Base-by-base conservation (phyloP, 1,140 invertebrate species). In the Pseudomyrmex flavicornis region DNA sequence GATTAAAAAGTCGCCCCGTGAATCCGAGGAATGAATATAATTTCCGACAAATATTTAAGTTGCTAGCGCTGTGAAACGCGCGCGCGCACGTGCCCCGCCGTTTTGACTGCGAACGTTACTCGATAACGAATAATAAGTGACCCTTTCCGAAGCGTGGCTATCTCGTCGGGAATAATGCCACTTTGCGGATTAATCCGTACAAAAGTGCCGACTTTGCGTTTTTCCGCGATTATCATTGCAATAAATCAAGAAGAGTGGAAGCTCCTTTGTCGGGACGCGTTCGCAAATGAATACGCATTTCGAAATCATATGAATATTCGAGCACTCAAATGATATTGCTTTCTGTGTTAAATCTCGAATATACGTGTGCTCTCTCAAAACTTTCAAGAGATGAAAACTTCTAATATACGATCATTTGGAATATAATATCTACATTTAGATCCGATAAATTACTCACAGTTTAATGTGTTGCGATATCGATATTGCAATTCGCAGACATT, bases 1-100 rank as follows among this genome's bases (percentile, higher is more conserved):
- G 85, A 87, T 87, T 87, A 88, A 88, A 88, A 88, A 63, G 85
- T 86, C 73, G 74, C 48, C 74, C 12, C 65, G 69, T 59, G 79
- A 63, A 54, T 46, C 54, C 59, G 44, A 54, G 54, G 26, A 77
- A 86, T 86, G 73, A 86, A 88, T 84, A 80, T 87, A 70, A 84
- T 87, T 63, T 80, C 77, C 56, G 48, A 77, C 76, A 80, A 80
- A 80, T 80, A 80, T 80, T 80, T 72, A 80, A 80, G 76, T 80
- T 80, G 76, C 76, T 56, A 59, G 56, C 66, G 26, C 10, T 63
- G 50, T 8, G 35, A 35, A 4, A 35, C 0, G n/a, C 48, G 44
- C 1, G 0, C 59, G 48, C 9, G 66, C n/a, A 70, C 54, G 66
- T 72, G 35, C 3, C 35, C 4, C 54, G 54, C 66, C 44, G 54